Conservation (phyloP, 1,140 invertebrate species). For the Anastrepha ludens region DNA sequence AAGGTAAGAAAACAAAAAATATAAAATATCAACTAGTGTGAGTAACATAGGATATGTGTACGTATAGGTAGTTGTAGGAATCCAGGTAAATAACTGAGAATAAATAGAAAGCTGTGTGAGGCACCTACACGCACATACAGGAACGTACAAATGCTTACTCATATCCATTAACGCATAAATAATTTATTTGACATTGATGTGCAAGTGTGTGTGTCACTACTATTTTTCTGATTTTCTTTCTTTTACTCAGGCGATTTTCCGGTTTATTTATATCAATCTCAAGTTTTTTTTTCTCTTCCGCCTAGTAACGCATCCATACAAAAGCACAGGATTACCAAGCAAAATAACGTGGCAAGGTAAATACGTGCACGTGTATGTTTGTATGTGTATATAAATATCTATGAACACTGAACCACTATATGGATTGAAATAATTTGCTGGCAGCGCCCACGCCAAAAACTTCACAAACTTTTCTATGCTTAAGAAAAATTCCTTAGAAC, state of each 20-base stretch:
- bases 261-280: neutral
- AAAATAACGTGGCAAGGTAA: neutral
- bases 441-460: neutral
- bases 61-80: no score
- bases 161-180: constrained; percentile 43
- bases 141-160: neutral
- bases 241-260: neutral
- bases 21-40: neutral
- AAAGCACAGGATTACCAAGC: neutral
- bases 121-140: neutral
- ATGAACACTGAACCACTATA: neutral
- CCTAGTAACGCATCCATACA: neutral
- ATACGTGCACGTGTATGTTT: neutral
- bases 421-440: constrained; percentile 34
- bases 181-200: constrained; percentile 32
- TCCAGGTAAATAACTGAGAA: no score
- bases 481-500: neutral
- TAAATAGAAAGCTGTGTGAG: neutral
- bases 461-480: neutral
- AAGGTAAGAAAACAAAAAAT: constrained; percentile 1
- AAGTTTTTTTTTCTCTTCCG: neutral
- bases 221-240: no score
- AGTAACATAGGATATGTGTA: neutral
- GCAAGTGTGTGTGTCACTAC: neutral
- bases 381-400: neutral